Evolutionary conservation across 2,888 invertebrate species (phyloP).

Genomic region (Beris chalybata): DNA sequence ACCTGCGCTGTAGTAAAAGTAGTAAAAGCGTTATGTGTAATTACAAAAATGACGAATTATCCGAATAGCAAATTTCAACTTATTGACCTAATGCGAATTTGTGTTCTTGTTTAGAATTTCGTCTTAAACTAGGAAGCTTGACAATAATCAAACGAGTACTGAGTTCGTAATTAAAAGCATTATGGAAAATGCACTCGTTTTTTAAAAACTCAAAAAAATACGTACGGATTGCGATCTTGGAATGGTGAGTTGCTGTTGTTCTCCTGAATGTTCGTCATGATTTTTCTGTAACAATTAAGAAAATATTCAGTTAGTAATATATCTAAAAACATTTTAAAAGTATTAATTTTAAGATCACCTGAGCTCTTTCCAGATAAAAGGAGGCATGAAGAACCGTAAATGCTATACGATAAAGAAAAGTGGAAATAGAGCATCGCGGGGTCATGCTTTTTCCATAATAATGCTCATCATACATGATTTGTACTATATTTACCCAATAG

Average conservation of each 20-base stretch:
- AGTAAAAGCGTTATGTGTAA: too few species aligned
- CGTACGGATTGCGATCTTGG: conserved; percentile 44
- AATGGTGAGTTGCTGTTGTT: conserved; percentile 40
- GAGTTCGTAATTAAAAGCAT: too few species aligned
- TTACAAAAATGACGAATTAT: too few species aligned
- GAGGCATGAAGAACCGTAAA: conserved; percentile 44
- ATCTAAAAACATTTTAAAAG: background rate
- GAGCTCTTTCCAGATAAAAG: conserved; percentile 42
- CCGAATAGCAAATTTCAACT: too few species aligned
- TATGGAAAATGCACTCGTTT: too few species aligned
- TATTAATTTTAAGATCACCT: background rate
- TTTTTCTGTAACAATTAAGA: conserved; percentile 42
- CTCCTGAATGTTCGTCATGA: conserved; percentile 40
- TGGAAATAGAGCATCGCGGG: conserved; percentile 43
- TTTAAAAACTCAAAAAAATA: background rate
- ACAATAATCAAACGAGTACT: too few species aligned
- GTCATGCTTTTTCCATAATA: conserved; percentile 41
- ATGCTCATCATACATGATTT: conserved; percentile 43
- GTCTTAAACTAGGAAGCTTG: too few species aligned
- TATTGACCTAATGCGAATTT: too few species aligned
- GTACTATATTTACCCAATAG: too few species aligned
- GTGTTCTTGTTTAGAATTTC: too few species aligned
- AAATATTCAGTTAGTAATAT: conserved; percentile 1
- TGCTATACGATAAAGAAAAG: conserved; percentile 43
- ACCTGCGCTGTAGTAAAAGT: too few species aligned